Base-by-base conservation (phyloP, 2,113 vertebrate species). In the Onychostruthus taczanowskii region DNA sequence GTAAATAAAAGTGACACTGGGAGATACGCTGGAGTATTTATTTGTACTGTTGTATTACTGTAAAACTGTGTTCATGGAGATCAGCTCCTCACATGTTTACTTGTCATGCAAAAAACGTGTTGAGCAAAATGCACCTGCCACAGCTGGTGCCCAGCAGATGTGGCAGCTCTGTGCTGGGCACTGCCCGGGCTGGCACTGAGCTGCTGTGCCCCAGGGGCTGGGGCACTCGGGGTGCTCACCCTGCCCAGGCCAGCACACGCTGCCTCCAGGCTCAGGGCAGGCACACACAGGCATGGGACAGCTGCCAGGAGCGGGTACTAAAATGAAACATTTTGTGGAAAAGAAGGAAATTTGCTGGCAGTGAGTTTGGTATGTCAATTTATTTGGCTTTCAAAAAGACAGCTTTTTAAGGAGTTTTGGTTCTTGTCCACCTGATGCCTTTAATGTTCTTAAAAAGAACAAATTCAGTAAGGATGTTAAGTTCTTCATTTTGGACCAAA, bases 41-140 rank as follows among this genome's bases (percentile, higher is more conserved):
- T 70, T 95, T 89, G 70, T 55, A 19, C 43, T 37, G 63, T 16
- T 70, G 56, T n/a, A 66, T 64, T 68, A 43, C 83, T 79, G 74
- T 19, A 52, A 81, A 94, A 84, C 53, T 37, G 35, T 73, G 70
- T 39, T 94, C 80, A 89, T 91, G 81, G 69, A 90, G 89, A 91
- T 16, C 56, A 74, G 49, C 78, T 96, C 83, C 87, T 89, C 82
- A 75, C 92, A 47, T 13, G 82, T 24, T 7, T 46, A 37, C 73
- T 90, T 59, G 39, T 88, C 67, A 14, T 46, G 44, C 47, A 78
- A 83, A 94, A 87, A 77, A 39, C 18, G 59, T 66, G 87, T 62
- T 68, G 2, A 63, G 85, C 94, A 91, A 76, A 80, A 50, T 3
- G 27, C 87, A 50, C 77, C 30, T 69, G 86, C 26, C 81, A 31